These are phyloP conservation scores for Atherinosoma microstoma DNA, from an alignment of 2,797 vertebrate genomes.

Conservation along the genomic window DNA sequence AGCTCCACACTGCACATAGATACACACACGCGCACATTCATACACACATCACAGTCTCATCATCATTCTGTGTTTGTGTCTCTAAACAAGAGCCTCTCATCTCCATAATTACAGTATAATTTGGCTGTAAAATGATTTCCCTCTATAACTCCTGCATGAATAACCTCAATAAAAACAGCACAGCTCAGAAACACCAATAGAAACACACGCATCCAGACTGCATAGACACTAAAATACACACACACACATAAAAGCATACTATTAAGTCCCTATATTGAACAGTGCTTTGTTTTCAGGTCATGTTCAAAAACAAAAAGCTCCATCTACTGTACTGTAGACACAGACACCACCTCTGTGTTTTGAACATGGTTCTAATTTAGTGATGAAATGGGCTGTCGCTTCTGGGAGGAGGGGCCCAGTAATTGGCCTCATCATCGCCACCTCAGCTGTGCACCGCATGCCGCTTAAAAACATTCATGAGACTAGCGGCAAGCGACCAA, in stretches of 20 bases:
- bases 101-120: constrained; percentile 87
- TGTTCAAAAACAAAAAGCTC: constrained; percentile 19
- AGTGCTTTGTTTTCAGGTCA: constrained; percentile 17
- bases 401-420: constrained; percentile 27
- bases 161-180: constrained; percentile 80
- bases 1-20: constrained; percentile 31
- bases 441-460: constrained; percentile 41
- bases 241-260: constrained; percentile 8
- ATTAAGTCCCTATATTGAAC: not conserved
- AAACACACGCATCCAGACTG: constrained; percentile 18
- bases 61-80: constrained; percentile 76
- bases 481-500: constrained; percentile 49
- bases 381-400: constrained; percentile 37
- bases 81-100: constrained; percentile 82
- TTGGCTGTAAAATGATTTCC: constrained; percentile 84
- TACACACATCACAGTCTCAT: constrained; percentile 53
- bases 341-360: constrained; percentile 27
- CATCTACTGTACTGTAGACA: constrained; percentile 4
- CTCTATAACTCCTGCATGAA: constrained; percentile 79
- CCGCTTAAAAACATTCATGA: constrained; percentile 52
- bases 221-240: constrained; percentile 12
- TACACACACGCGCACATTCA: constrained; percentile 30
- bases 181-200: constrained; percentile 33
- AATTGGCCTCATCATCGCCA: constrained; percentile 50
- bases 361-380: constrained; percentile 42